Percentiles rank a stretch among this genome's conserved stretches.
These are phyloP conservation scores for Megamerina dolium DNA, from an alignment of 2,888 invertebrate genomes.

Conservation along the genomic window DNA sequence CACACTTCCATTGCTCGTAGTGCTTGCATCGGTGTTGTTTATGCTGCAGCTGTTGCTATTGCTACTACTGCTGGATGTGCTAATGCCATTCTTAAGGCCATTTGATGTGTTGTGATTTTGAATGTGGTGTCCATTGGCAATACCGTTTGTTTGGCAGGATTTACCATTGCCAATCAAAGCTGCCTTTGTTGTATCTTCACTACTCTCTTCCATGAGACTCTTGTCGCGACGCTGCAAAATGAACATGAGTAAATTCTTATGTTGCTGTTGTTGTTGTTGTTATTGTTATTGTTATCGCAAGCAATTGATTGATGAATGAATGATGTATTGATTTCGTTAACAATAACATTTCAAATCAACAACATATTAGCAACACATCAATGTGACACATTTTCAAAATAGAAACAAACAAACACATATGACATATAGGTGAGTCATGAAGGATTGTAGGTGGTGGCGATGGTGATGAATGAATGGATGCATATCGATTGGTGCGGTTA, in stretches of 20 bases:
- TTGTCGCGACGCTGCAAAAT: constrained; percentile 33
- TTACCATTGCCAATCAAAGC: constrained; percentile 15
- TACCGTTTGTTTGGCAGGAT: constrained; percentile 14
- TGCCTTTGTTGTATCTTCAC: too few relatives aligned
- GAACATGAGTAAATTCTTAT: constrained; percentile 35
- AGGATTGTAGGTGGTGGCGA: too few relatives aligned
- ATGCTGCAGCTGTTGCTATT: constrained; percentile 23
- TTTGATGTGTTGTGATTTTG: constrained; percentile 27
- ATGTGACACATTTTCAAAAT: too few relatives aligned
- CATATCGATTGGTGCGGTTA: too few relatives aligned
- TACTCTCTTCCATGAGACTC: neutral
- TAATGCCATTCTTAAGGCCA: constrained; percentile 35
- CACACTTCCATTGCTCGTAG: constrained; percentile 25
- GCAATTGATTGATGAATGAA: constrained; percentile 11
- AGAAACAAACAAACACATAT: too few relatives aligned
- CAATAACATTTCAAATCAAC: too few relatives aligned
- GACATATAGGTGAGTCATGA: too few relatives aligned
- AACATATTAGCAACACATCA: too few relatives aligned
- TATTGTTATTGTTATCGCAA: neutral
- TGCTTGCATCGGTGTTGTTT: neutral
- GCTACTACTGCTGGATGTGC: too few relatives aligned
- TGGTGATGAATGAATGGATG: too few relatives aligned
- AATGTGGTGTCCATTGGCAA: constrained; percentile 30
- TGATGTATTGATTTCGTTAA: too few relatives aligned
- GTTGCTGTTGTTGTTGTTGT: constrained; percentile 22